Conservation (phyloP, 1,140 invertebrate species). For the Cardiocondyla obscurior region DNA sequence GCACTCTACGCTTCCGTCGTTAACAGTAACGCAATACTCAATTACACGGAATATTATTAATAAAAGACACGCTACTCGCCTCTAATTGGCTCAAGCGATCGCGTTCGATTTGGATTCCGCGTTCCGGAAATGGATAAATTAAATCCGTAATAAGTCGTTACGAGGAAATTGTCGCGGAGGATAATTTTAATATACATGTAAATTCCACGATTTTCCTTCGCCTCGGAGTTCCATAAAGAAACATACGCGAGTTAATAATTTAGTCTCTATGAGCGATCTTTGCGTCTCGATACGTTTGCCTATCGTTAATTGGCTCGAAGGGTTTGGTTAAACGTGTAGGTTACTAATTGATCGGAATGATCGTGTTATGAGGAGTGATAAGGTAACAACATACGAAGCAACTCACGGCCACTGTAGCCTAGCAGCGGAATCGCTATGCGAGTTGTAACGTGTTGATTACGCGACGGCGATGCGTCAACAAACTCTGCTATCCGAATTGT, state of each 20-base stretch:
- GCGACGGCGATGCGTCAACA: not conserved
- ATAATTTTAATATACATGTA: not conserved
- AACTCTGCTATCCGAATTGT: not conserved
- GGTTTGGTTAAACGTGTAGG: too few species aligned
- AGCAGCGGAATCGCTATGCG: not conserved
- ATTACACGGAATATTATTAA: slow-evolving; percentile 1
- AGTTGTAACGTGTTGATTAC: not conserved
- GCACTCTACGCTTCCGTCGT: not conserved
- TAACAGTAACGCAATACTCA: not conserved
- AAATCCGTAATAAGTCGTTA: not conserved
- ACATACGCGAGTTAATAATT: not conserved
- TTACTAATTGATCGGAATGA: slow-evolving; percentile 15
- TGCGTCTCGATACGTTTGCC: not conserved
- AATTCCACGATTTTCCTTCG: not conserved
- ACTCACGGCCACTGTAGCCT: not conserved
- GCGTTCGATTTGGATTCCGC: not conserved
- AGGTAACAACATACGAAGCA: not conserved
- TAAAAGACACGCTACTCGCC: not conserved
- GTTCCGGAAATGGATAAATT: not conserved
- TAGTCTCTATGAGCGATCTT: not conserved
- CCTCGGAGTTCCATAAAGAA: not conserved
- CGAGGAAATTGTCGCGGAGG: not conserved
- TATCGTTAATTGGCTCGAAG: not conserved
- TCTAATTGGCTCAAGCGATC: not conserved
- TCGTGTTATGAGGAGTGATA: not conserved